Percentiles rank a stretch among this genome's conserved stretches.
Evolutionary conservation across 64 coral and sea anemone genomes (phyloP).

Genomic region (Stichodactyla mertensii): DNA sequence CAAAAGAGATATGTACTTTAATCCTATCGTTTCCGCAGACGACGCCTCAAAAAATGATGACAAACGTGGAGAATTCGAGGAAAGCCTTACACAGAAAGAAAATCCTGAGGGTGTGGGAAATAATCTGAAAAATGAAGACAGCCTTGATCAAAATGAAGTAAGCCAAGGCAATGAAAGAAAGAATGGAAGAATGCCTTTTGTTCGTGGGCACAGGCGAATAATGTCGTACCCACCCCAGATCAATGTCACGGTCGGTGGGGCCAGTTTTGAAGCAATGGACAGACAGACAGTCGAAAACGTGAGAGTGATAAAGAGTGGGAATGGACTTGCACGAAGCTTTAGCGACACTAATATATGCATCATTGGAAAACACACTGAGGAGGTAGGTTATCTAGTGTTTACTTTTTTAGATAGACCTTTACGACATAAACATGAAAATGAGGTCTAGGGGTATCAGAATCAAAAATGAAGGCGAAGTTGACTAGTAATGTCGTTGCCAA

Average conservation of each 20-base stretch:
- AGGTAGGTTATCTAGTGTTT: neutral
- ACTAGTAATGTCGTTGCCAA: too few species aligned
- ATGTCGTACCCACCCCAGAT: constrained; percentile 17
- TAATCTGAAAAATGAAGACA: neutral
- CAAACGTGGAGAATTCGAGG: neutral
- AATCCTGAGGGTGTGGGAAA: too few species aligned
- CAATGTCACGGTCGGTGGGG: neutral
- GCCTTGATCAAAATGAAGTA: neutral
- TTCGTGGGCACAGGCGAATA: constrained; percentile 28
- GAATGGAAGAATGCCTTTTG: neutral
- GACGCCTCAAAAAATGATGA: neutral
- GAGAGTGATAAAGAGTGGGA: neutral
- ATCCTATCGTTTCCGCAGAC: neutral
- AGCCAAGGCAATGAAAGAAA: neutral
- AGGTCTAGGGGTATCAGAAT: too few species aligned
- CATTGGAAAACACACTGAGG: neutral
- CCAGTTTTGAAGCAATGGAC: neutral
- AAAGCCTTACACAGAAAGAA: neutral
- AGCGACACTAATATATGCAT: constrained; percentile 18
- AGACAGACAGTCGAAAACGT: neutral
- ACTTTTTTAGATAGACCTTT: too few species aligned
- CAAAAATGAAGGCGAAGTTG: too few species aligned
- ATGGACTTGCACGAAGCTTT: constrained; percentile 1
- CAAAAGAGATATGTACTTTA: neutral
- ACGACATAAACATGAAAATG: too few species aligned